A percentile compares a stretch with the other conserved stretches of the same genome.
These are phyloP conservation scores for Prionace glauca DNA, from an alignment of 2,797 vertebrate genomes.

Conservation along the genomic window DNA sequence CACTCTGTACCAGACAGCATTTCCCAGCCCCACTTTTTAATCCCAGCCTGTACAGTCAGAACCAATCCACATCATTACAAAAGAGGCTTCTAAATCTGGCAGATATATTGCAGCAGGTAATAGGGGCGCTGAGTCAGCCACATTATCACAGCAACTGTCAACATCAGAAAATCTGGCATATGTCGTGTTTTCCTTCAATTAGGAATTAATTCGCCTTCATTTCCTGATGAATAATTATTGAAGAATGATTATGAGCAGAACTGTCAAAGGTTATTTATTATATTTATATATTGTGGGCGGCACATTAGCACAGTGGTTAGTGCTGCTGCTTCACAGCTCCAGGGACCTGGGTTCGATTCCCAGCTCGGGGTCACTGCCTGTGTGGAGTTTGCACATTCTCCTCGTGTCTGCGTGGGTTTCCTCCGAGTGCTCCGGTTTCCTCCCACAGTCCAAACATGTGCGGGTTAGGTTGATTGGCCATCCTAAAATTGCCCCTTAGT, in stretches of 20 bases:
- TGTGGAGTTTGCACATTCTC: too few relatives aligned
- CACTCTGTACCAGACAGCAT: not conserved
- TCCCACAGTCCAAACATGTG: too few relatives aligned
- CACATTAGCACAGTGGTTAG: too few relatives aligned
- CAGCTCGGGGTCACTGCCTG: too few relatives aligned
- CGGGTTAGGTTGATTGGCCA: too few relatives aligned
- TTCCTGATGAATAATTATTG: not conserved
- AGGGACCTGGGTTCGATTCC: too few relatives aligned
- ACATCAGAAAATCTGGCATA: not conserved
- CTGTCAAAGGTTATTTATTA: not conserved
- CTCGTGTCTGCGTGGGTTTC: too few relatives aligned
- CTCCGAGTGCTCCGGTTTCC: too few relatives aligned
- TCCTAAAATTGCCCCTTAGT: too few relatives aligned
- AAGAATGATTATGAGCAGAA: not conserved
- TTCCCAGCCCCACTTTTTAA: not conserved
- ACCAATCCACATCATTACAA: not conserved
- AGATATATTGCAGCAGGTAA: not conserved
- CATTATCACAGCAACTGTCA: not conserved
- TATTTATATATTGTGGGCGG: too few relatives aligned
- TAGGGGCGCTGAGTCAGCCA: not conserved
- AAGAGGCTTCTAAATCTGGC: not conserved
- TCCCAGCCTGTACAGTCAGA: not conserved
- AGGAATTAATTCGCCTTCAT: not conserved
- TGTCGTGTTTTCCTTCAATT: not conserved
- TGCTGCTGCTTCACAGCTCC: too few relatives aligned